Evolutionary conservation across 2,797 vertebrate species (phyloP).

Genomic region (Galago senegalensis): DNA sequence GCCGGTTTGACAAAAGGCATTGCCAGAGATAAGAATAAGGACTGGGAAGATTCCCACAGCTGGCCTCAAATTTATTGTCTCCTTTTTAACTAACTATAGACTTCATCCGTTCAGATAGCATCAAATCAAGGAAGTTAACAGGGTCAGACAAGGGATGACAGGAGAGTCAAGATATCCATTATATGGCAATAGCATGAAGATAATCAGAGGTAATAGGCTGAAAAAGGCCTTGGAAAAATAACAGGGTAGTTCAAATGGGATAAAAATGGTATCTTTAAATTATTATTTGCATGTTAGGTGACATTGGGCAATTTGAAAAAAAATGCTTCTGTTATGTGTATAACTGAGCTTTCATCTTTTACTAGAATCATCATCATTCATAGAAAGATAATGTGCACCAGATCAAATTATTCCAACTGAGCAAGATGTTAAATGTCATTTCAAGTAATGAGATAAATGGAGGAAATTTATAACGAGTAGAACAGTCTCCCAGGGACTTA

Average conservation of each 20-base stretch:
- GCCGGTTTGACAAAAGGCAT: background rate
- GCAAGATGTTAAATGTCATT: slow-evolving; percentile 77
- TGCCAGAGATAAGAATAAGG: background rate
- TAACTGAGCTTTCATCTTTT: slow-evolving; percentile 59
- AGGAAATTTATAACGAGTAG: slow-evolving; percentile 67
- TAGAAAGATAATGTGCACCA: slow-evolving; percentile 59
- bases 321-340: background rate
- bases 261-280: background rate
- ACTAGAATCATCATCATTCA: slow-evolving; percentile 57
- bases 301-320: background rate
- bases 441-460: slow-evolving; percentile 74
- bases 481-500: slow-evolving; percentile 65
- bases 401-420: slow-evolving; percentile 70
- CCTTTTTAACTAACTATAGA: background rate
- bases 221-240: slow-evolving; percentile 37
- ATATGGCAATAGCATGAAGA: background rate
- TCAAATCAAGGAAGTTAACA: slow-evolving; percentile 31
- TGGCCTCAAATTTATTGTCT: background rate
- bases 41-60: background rate
- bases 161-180: slow-evolving; percentile 3
- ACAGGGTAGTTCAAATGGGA: background rate
- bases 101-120: background rate
- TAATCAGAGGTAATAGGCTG: background rate
- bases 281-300: slow-evolving; percentile 56
- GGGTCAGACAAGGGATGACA: slow-evolving; percentile 26